Evolutionary conservation across 1,140 invertebrate species (phyloP).

Genomic region (Lepidurus packardi): DNA sequence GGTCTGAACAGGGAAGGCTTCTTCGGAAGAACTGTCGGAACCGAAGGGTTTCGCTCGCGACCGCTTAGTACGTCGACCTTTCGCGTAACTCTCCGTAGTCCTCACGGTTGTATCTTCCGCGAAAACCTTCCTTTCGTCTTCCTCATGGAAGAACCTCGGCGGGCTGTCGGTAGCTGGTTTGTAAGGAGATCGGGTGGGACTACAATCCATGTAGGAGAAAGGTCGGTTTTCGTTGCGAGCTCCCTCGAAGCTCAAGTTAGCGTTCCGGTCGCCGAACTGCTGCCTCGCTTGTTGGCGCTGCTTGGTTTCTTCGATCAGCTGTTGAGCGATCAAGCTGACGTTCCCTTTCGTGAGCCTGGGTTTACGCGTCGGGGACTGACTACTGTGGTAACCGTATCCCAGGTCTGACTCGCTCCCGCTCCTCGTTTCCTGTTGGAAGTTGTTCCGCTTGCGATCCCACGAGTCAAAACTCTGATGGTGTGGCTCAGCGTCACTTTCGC

Average conservation of each 20-base stretch:
- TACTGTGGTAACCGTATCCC: background rate
- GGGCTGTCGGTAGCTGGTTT: background rate
- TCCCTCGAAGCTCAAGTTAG: conserved; percentile 48
- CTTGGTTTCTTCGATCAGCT: conserved; percentile 51
- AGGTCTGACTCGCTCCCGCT: background rate
- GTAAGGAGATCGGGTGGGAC: conserved; percentile 25
- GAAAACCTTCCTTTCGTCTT: background rate
- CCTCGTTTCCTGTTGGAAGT: background rate
- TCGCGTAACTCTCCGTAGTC: no score
- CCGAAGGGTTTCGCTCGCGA: no score
- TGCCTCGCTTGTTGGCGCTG: conserved; percentile 33
- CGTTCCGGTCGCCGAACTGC: conserved; percentile 37
- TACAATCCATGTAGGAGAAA: conserved; percentile 58
- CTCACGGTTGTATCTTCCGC: background rate
- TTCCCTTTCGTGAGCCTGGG: conserved; percentile 57
- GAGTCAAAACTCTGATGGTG: background rate
- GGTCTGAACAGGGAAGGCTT: background rate
- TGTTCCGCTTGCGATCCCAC: background rate
- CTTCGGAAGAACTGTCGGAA: background rate
- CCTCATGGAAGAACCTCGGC: background rate
- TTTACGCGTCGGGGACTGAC: conserved; percentile 50
- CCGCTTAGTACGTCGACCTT: no score
- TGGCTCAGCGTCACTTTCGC: background rate
- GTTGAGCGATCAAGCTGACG: conserved; percentile 57
- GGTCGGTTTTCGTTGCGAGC: conserved; percentile 65